A percentile compares a stretch with the other conserved stretches of the same genome.
These are phyloP conservation scores for Caenorhabditis sp. DNA, from an alignment of 2,888 invertebrate species.

Conservation along the genomic window DNA sequence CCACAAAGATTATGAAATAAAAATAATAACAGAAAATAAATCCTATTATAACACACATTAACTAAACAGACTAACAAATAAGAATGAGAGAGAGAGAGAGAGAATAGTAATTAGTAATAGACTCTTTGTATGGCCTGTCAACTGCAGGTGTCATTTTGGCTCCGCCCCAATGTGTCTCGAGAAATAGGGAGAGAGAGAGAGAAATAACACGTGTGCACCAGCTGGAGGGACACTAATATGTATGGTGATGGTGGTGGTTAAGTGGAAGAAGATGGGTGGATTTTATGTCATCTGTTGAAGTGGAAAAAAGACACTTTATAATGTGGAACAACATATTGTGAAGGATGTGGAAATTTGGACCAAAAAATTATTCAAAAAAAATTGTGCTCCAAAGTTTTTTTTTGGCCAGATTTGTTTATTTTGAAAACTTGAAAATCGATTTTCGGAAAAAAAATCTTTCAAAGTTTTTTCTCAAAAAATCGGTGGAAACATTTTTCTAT, in stretches of 20 bases:
- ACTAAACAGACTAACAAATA: background rate
- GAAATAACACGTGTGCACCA: background rate
- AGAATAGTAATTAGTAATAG: too few relatives aligned
- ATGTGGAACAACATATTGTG: background rate
- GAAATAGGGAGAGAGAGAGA: background rate
- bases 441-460: background rate
- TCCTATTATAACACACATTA: background rate
- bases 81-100: too few relatives aligned
- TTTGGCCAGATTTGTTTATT: too few relatives aligned
- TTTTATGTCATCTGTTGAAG: too few relatives aligned
- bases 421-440: too few relatives aligned
- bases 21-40: background rate
- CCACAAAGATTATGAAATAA: background rate
- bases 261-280: background rate
- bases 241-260: background rate
- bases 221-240: background rate
- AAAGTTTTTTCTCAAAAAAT: background rate
- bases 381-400: too few relatives aligned
- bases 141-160: background rate
- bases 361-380: too few relatives aligned
- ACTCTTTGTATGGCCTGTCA: background rate
- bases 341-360: too few relatives aligned
- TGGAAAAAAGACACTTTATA: background rate
- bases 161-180: background rate
- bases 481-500: too few relatives aligned